Base-by-base conservation (phyloP, 2,797 vertebrate species). In the Sebastes diploproa region DNA sequence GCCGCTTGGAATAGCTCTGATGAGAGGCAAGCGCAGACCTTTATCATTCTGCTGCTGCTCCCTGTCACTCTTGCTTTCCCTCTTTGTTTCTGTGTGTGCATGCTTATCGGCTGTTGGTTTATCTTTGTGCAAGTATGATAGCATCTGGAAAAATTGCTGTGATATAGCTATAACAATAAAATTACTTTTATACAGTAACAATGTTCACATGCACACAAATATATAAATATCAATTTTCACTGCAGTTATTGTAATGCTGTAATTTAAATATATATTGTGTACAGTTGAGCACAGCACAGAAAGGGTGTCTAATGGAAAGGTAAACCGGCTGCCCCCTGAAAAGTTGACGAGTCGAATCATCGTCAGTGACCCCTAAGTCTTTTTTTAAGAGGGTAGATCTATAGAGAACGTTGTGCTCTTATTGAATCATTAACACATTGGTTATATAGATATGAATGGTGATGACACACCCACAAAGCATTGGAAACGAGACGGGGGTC, bases 1-100 rank as follows among this genome's bases (percentile, higher is more conserved):
- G 79, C 81, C 25, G 75, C 89, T 92, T 83, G 78, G 87, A 92
- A 91, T 93, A 82, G 83, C 90, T 90, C 84, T 88, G 93, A 92
- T 91, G 92, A 91, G 92, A 88, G 89, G 80, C 83, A 4, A 82
- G 84, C 64, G 8, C 81, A 88, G 90, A 89, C 87, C 77, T 91
- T 86, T 77, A 86, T 91, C 88, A 38, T 86, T 60, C 80, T 88
- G 84, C 85, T 80, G 88, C 79, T 82, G 84, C 80, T 90, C 78
- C 78, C 81, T 91, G 86, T 93, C 90, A 91, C 91, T 90, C 84
- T 83, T 61, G 30, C 89, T 84, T 86, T 90, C 67, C 81, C 18
- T 74, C 68, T 84, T 38, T 86, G 63, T 89, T 80, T 83, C 59
- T 82, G 22, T 52, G 46, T 58, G 2, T 64, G 66, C 38, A 13